Conservation (phyloP, 2,888 invertebrate species). For the Pseudoips prasinana region DNA sequence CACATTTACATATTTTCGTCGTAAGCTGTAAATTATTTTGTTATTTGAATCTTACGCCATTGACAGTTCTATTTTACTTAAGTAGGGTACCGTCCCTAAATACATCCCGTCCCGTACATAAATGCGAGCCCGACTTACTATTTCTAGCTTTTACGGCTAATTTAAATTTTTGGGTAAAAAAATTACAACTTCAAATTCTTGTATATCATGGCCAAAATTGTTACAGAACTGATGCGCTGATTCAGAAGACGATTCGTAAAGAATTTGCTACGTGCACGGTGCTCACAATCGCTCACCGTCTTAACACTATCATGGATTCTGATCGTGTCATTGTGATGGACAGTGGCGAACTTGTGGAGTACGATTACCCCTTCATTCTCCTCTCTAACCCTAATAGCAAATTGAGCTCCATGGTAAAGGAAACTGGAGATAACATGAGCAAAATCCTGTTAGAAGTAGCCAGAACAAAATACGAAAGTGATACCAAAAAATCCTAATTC, state of each 20-base stretch:
- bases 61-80: no score
- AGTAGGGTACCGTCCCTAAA: no score
- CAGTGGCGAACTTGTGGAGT: constrained; percentile 87
- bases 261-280: constrained; percentile 92
- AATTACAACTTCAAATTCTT: no score
- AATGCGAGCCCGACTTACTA: no score
- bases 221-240: constrained; percentile 85
- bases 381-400: constrained; percentile 81
- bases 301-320: constrained; percentile 96
- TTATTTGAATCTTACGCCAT: no score
- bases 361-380: constrained; percentile 84
- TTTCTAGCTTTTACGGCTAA: no score
- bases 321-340: constrained; percentile 94
- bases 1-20: no score
- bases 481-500: constrained; percentile 30
- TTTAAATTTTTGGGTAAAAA: no score
- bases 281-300: constrained; percentile 93
- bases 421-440: constrained; percentile 81
- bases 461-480: constrained; percentile 53
- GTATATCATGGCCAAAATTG: no score
- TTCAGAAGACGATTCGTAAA: constrained; percentile 90
- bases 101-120: no score
- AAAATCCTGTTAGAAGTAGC: constrained; percentile 56
- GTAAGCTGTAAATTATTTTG: no score
- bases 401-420: constrained; percentile 85